Base-by-base conservation (phyloP, 1,140 invertebrate species). In the Macrobrachium nipponense region DNA sequence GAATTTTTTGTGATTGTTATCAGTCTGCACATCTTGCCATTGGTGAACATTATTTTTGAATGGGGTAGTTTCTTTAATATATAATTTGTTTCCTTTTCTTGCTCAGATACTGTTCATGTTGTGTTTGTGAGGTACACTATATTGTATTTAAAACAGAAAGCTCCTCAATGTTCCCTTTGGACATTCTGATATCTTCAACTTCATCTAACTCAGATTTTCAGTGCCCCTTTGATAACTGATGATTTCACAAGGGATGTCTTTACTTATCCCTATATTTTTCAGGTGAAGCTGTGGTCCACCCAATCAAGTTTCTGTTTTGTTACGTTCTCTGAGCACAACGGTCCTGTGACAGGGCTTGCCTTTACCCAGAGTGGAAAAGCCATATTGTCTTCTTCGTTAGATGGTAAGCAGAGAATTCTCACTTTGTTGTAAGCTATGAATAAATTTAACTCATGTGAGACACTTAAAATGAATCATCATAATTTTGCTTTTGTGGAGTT, bases 221-320 rank as follows among this genome's bases (percentile, higher is more conserved):
- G 27, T 4, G 27, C 27, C 27, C 27, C 27, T 36, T n/a, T 36
- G 27, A 4, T 36, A 36, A 36, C 27, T 36, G 27, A 36, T 36
- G 27, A 36, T 36, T 36, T 36, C n/a, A 36, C 27, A 36, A 36
- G 27, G 17, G 23, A 17, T 27, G 72, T 6, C 2, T 70, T 80
- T 66, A 82, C 27, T 8, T 18, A 88, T 62, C 20, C 66, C 64
- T n/a, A 76, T 43, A 68, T 66, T 89, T n/a, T 90, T 36, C 89
- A 94, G 93, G 92, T 99, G 0, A 99, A 99, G 92, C 91, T 99
- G 14, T 99, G 98, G 98, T 98, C 98, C 90, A 95, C 95, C 0
- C 92, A 93, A 60, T 95, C 94, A 87, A 97, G 97, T 0, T 99
- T 99, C 91, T 99, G 98, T 92, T 96, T 97, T 90, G 95, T 98